phyloP scores from a whole-genome alignment of 2,888 invertebrate genomes.

The Zaprionus bogoriensis region DNA sequence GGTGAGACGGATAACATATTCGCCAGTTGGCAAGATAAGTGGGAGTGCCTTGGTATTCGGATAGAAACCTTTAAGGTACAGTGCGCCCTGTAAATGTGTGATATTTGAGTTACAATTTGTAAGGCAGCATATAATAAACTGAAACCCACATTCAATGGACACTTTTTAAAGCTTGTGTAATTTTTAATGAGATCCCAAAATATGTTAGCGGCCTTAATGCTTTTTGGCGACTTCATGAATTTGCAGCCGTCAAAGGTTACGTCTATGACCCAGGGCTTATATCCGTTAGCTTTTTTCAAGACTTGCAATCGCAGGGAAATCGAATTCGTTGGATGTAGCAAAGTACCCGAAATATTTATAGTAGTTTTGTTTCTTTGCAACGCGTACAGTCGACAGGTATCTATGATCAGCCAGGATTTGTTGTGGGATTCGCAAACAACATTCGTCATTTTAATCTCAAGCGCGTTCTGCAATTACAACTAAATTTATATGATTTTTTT shows the following conservation, averaged over 20 bases:
- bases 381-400: constrained; percentile 10
- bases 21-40: constrained; percentile 16
- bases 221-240: background rate
- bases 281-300: constrained; percentile 20
- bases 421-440: constrained; percentile 20
- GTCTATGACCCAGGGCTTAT: constrained; percentile 28
- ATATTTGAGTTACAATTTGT: too few species aligned
- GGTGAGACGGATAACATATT: constrained; percentile 20
- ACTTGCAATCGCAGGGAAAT: background rate
- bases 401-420: constrained; percentile 17
- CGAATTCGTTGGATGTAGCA: background rate
- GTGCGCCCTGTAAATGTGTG: constrained; percentile 1
- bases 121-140: constrained; percentile 7
- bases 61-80: constrained; percentile 8
- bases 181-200: constrained; percentile 9
- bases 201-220: background rate
- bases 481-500: background rate
- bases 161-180: constrained; percentile 25
- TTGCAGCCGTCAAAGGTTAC: constrained; percentile 14
- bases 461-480: constrained; percentile 3
- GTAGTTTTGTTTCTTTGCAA: constrained; percentile 17
- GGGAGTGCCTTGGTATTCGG: constrained; percentile 3
- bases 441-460: constrained; percentile 28
- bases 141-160: constrained; percentile 36
- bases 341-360: background rate